Evolutionary conservation across 92 coral and sea anemone genomes (phyloP), one percentile per base, ranked within the genome.

Genomic region (Heliopora coerulea): DNA sequence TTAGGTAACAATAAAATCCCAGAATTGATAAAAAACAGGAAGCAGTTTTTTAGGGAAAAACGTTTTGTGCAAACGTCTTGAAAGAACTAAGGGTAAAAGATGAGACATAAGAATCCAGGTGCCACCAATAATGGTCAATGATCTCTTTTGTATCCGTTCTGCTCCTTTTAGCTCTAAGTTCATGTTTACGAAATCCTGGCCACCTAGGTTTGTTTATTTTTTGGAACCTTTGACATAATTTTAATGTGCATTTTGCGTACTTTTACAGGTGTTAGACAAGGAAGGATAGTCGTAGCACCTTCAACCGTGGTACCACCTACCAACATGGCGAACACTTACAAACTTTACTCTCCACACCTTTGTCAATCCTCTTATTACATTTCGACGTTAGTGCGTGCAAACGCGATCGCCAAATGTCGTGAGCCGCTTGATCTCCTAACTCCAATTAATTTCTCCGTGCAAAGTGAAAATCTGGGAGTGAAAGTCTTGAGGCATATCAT

Each of bases 401-500:
- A 44, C 74, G 12, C 54, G 57, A 1, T 30, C 23, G 37, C 74
- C 13, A 33, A 29, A 40, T 63, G 28, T 15, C 52, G 54, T 1
- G 30, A 63, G 18, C 67, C 67, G 0, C 9, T 61, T 4, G 31
- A 33, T 19, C 1, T 61, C 44, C n/a, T n/a, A n/a, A 10, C 18
- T 42, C 48, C 39, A 0, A 42, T 61, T 1, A 61, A 28, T 23
- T 0, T 61, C 21, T 49, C 49, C 1, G 26, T 18, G 50, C 24
- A 67, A 27, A 24, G 48, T 15, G 74, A 67, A 17, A 12, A 19
- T 15, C 8, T 67, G 3, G 33, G 57, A 0, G 30, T 84, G 39
- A 78, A 90, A 42, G 76, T 92, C n/a, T 79, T 92, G n/a, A 88
- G 88, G 19, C 87, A 96, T 65, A 84, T 90, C 21, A 89, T 88